phyloP scores from a whole-genome alignment of 2,888 invertebrate genomes.

The Busseola fusca region DNA sequence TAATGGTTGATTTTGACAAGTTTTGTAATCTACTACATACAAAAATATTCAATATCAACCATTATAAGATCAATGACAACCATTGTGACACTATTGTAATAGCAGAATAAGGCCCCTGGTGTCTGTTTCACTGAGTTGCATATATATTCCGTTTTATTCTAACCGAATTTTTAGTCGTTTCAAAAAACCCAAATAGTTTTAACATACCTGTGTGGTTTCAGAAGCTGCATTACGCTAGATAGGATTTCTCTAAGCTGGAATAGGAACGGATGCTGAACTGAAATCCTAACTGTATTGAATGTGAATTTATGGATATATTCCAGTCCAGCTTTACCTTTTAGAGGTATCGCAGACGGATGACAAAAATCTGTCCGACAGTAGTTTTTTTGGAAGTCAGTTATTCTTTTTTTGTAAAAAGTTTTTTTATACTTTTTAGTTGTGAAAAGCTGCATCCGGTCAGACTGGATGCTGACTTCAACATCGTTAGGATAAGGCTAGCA shows the following conservation, averaged over 20 bases:
- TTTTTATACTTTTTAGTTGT: no score
- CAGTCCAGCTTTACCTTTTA: neutral
- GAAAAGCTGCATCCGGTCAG: no score
- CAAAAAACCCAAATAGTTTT: slow-evolving; percentile 22
- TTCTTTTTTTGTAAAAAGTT: no score
- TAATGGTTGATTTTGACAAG: no score
- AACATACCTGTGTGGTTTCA: slow-evolving; percentile 31
- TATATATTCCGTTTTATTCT: neutral
- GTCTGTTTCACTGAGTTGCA: neutral
- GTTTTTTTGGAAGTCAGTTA: no score
- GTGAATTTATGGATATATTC: slow-evolving; percentile 27
- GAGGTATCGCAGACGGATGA: neutral
- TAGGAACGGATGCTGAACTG: slow-evolving; percentile 14
- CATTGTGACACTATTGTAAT: no score
- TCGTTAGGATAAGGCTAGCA: no score
- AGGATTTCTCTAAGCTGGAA: slow-evolving; percentile 27
- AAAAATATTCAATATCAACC: no score
- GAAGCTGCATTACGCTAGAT: slow-evolving; percentile 37
- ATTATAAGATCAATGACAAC: neutral
- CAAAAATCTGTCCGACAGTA: neutral
- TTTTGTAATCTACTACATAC: no score
- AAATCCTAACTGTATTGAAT: slow-evolving; percentile 29
- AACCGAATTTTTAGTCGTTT: neutral
- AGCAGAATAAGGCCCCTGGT: no score
- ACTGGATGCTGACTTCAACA: no score